Percentiles rank a stretch among this genome's conserved stretches.
These are phyloP conservation scores for Calameuta filiformis DNA, from an alignment of 2,888 invertebrate species.

Conservation along the genomic window DNA sequence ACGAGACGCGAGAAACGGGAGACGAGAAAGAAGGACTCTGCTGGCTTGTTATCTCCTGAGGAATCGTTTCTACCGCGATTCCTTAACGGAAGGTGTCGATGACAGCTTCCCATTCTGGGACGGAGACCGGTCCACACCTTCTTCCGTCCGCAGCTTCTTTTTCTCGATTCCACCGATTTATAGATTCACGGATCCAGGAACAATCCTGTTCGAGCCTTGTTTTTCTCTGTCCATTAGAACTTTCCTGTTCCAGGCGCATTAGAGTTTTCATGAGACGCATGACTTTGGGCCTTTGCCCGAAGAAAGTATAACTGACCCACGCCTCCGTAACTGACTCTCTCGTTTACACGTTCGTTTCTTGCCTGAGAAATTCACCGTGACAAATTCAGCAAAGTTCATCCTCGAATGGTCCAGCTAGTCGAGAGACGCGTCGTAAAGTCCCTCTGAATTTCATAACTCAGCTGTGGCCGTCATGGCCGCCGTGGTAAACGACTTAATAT, in stretches of 20 bases:
- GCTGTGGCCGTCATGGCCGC: conserved; percentile 14
- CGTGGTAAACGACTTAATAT: conserved; percentile 49
- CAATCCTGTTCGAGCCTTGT: background rate
- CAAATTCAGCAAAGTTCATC: conserved; percentile 37
- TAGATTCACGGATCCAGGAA: background rate
- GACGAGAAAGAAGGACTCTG: background rate
- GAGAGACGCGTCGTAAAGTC: conserved; percentile 46
- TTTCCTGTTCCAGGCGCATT: background rate
- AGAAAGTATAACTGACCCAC: background rate
- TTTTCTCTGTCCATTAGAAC: background rate
- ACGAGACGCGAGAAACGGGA: background rate
- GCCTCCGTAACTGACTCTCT: background rate
- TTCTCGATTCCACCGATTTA: background rate
- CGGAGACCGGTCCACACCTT: background rate
- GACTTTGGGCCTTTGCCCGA: background rate
- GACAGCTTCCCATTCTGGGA: background rate
- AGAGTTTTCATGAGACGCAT: conserved; percentile 10
- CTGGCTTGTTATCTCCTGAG: background rate
- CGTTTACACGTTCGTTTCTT: conserved; percentile 2
- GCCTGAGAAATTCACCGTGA: conserved; percentile 47
- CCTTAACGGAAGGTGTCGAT: background rate
- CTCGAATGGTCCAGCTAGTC: background rate
- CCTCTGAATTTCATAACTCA: conserved; percentile 38
- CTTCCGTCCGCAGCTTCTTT: background rate
- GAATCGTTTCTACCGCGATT: background rate